Conservation (phyloP, 2,113 vertebrate genomes). For the Cebidichthys violaceus region DNA sequence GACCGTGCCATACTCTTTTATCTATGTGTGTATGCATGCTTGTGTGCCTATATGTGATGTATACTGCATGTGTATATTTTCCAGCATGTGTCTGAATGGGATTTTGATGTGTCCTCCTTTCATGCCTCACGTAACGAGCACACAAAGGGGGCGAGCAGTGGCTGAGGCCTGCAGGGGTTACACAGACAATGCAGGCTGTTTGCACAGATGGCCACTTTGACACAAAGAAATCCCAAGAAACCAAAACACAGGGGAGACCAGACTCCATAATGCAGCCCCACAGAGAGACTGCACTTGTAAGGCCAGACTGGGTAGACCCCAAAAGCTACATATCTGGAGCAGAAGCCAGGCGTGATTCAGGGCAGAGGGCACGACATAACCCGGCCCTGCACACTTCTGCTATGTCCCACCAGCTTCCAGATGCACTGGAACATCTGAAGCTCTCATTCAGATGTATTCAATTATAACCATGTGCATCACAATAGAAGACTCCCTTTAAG, state of each 20-base stretch:
- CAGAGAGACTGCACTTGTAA: constrained; percentile 42
- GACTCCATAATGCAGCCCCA: constrained; percentile 40
- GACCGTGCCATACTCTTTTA: constrained; percentile 37
- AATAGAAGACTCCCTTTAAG: constrained; percentile 33
- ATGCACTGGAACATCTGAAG: constrained; percentile 49
- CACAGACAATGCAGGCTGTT: constrained; percentile 60
- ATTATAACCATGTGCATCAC: constrained; percentile 58
- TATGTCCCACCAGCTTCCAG: constrained; percentile 50
- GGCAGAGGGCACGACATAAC: constrained; percentile 42
- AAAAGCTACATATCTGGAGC: constrained; percentile 41
- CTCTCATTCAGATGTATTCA: constrained; percentile 55
- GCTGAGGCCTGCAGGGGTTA: constrained; percentile 42
- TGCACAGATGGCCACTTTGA: constrained; percentile 77
- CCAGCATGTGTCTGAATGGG: constrained; percentile 45
- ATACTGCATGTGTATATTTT: constrained; percentile 34
- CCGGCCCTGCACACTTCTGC: constrained; percentile 51
- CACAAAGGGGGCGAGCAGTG: constrained; percentile 49
- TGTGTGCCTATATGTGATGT: neutral
- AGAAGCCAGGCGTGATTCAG: constrained; percentile 46
- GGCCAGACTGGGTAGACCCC: constrained; percentile 28
- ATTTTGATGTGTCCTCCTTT: constrained; percentile 48
- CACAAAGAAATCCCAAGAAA: constrained; percentile 63
- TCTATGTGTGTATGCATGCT: constrained; percentile 5
- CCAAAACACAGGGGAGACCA: constrained; percentile 41
- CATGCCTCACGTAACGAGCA: constrained; percentile 33